These are phyloP conservation scores for Melanchra persicariae DNA, from an alignment of 2,888 invertebrate genomes.

Conservation along the genomic window DNA sequence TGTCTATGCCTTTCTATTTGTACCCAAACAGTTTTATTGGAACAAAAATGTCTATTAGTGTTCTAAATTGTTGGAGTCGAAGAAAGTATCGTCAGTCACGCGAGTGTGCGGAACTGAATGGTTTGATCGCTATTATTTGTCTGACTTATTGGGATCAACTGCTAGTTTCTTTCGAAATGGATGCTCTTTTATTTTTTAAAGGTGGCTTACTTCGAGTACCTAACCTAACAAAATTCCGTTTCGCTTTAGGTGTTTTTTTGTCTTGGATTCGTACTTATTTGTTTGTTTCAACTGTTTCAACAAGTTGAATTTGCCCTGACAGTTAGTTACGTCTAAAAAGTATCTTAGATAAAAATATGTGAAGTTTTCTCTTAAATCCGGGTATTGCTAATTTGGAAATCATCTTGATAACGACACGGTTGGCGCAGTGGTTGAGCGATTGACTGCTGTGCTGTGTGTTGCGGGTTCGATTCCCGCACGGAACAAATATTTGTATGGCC, in stretches of 20 bases:
- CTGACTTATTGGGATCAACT: slow-evolving; percentile 28
- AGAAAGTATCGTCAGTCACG: slow-evolving; percentile 51
- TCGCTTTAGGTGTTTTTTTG: not conserved
- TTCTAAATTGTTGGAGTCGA: slow-evolving; percentile 13
- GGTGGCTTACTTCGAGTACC: not conserved
- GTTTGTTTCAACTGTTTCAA: not conserved
- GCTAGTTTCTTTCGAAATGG: slow-evolving; percentile 14
- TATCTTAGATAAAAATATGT: too few relatives aligned
- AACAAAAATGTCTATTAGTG: slow-evolving; percentile 17
- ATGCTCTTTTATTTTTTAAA: slow-evolving; percentile 34
- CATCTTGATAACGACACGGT: too few relatives aligned
- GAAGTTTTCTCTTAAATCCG: too few relatives aligned
- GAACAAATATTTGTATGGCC: too few relatives aligned
- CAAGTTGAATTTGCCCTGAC: too few relatives aligned
- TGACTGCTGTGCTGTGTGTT: too few relatives aligned
- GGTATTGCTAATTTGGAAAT: too few relatives aligned
- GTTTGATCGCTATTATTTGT: slow-evolving; percentile 35
- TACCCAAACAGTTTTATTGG: slow-evolving; percentile 29
- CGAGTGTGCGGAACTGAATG: slow-evolving; percentile 38
- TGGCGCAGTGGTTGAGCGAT: too few relatives aligned
- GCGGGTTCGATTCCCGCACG: too few relatives aligned
- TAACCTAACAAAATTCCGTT: not conserved
- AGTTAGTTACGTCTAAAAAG: too few relatives aligned
- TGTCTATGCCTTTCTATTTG: not conserved
- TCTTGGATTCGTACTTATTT: not conserved